A percentile compares a stretch with the other conserved stretches of the same genome.
Evolutionary conservation across 2,113 vertebrate genomes (phyloP).

Genomic region (Podilymbus podiceps): DNA sequence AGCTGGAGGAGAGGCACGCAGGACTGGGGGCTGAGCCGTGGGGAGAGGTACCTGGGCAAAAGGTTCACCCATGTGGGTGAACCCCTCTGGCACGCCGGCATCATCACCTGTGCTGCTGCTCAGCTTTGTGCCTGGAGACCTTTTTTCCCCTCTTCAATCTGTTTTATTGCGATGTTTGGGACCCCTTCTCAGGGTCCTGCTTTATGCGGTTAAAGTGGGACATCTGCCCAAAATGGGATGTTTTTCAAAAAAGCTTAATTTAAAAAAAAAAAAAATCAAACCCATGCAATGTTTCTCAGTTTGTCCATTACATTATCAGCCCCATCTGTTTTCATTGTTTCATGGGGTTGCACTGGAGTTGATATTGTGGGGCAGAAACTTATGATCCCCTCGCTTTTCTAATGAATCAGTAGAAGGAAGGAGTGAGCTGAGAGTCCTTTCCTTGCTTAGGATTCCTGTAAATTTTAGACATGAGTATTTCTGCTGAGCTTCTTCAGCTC

Average conservation of each 20-base stretch:
- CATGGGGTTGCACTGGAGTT: neutral
- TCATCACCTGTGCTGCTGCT: fast-evolving
- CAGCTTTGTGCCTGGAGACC: neutral
- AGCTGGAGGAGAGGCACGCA: fast-evolving
- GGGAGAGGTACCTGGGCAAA: fast-evolving
- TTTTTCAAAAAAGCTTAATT: neutral
- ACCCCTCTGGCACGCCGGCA: neutral
- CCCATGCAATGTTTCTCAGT: neutral
- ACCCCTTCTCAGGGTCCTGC: fast-evolving
- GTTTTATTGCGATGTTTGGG: neutral
- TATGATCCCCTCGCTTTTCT: neutral
- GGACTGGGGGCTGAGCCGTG: neutral
- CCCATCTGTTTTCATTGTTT: neutral
- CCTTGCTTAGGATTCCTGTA: neutral
- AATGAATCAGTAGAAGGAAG: neutral
- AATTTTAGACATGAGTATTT: neutral
- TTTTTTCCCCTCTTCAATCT: neutral
- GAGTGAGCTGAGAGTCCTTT: neutral
- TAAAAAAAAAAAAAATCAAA: neutral
- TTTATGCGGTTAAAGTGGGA: neutral
- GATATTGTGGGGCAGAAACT: neutral
- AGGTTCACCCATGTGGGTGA: neutral
- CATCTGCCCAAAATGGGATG: neutral
- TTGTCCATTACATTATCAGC: neutral
- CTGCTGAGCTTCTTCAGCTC: neutral